Conservation (phyloP, 2,888 invertebrate species). For the Thereva nobilitata region DNA sequence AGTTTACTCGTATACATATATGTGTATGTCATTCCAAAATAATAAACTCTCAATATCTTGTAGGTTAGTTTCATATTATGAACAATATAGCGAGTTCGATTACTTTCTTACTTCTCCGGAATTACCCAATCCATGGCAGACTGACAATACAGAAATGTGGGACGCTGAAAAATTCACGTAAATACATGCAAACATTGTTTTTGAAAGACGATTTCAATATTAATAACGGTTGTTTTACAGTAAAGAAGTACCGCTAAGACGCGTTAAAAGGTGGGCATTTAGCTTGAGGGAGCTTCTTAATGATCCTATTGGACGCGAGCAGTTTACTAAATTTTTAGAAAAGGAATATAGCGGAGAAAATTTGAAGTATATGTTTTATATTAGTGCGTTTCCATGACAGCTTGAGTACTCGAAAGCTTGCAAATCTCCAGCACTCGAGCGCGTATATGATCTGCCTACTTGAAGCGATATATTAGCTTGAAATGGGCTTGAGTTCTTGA, state of each 20-base stretch:
- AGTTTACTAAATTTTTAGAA: conserved; percentile 92
- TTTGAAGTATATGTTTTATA: conserved; percentile 72
- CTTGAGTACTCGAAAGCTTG: not conserved
- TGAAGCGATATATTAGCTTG: too few relatives aligned
- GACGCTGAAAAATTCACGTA: conserved; percentile 92
- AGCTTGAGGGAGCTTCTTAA: conserved; percentile 91
- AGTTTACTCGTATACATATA: conserved; percentile 58
- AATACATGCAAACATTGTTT: conserved; percentile 46
- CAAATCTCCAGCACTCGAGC: too few relatives aligned
- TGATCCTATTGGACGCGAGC: conserved; percentile 94
- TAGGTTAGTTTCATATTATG: conserved; percentile 87
- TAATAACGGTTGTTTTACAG: conserved; percentile 57
- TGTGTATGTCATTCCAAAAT: conserved; percentile 6
- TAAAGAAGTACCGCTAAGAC: conserved; percentile 89
- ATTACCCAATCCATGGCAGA: conserved; percentile 95
- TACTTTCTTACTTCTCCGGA: conserved; percentile 91
- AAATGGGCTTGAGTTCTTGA: too few relatives aligned
- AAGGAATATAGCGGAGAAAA: conserved; percentile 99
- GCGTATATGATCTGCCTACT: too few relatives aligned
- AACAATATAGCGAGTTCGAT: conserved; percentile 96
- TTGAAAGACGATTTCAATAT: conserved; percentile 27
- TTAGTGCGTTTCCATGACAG: not conserved
- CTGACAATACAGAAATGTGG: conserved; percentile 96
- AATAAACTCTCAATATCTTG: conserved; percentile 17
- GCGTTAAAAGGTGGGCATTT: conserved; percentile 97